Percentiles rank a stretch among this genome's conserved stretches.
Conservation (phyloP, 2,888 invertebrate genomes). For the Chymomyza procnemis region DNA sequence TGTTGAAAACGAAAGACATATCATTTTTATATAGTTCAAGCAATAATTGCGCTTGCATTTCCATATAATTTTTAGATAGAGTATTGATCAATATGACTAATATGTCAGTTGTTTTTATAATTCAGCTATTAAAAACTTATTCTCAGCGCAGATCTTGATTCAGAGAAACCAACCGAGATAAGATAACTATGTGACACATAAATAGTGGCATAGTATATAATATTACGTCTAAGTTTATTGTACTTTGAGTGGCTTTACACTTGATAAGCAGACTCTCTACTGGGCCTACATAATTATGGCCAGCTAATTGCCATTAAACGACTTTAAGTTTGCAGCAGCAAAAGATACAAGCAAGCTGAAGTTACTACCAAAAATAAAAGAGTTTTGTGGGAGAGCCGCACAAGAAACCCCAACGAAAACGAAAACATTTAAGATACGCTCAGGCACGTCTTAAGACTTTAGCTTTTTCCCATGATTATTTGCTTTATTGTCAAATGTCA, state of each 20-base stretch:
- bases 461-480: slow-evolving; percentile 75
- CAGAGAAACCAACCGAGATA: background rate
- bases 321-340: background rate
- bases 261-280: background rate
- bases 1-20: too few relatives aligned
- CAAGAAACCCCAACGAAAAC: slow-evolving; percentile 36
- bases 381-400: slow-evolving; percentile 1
- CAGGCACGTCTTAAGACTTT: slow-evolving; percentile 2
- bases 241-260: background rate
- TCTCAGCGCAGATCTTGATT: too few relatives aligned
- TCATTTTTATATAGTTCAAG: too few relatives aligned
- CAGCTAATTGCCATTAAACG: background rate
- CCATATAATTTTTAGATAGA: too few relatives aligned
- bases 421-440: slow-evolving; percentile 35
- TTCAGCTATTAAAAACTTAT: too few relatives aligned
- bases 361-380: slow-evolving; percentile 19
- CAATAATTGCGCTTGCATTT: too few relatives aligned
- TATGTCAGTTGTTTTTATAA: too few relatives aligned
- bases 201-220: background rate
- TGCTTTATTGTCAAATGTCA: slow-evolving; percentile 75
- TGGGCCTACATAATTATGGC: background rate
- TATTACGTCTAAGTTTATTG: background rate
- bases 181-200: background rate
- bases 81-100: too few relatives aligned
- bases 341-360: background rate